phyloP scores from a whole-genome alignment of 2,113 vertebrate species.

The Toxostoma redivivum region DNA sequence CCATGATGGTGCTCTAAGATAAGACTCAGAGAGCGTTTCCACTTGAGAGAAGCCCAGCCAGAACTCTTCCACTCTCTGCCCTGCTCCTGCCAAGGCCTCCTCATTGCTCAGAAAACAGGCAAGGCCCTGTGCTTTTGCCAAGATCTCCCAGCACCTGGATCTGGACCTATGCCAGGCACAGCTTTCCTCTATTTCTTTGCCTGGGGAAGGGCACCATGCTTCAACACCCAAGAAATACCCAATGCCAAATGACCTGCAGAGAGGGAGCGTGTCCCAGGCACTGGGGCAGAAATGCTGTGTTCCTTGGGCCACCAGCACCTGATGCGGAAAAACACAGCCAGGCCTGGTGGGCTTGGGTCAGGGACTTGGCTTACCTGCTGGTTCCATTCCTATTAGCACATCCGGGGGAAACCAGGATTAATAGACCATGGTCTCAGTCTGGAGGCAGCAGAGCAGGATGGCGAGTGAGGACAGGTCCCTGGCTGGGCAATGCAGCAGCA shows the following conservation, averaged over 20 bases:
- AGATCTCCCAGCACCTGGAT: neutral
- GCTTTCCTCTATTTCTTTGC: neutral
- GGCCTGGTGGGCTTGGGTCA: neutral
- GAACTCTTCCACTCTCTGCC: neutral
- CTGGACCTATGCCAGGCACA: neutral
- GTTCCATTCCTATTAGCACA: neutral
- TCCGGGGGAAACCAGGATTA: neutral
- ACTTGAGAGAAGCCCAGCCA: neutral
- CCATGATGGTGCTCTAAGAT: fast-evolving
- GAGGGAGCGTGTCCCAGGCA: fast-evolving
- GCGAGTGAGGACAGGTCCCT: neutral
- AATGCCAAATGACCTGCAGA: neutral
- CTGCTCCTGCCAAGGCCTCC: neutral
- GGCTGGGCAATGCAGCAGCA: neutral
- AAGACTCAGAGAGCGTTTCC: neutral
- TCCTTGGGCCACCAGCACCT: neutral
- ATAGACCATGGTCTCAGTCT: neutral
- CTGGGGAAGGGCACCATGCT: neutral
- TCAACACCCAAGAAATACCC: neutral
- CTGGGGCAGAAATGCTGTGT: neutral
- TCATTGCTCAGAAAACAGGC: neutral
- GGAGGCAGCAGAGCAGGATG: neutral
- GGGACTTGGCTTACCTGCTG: neutral
- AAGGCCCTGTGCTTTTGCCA: neutral
- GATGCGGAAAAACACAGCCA: fast-evolving